Conservation (phyloP, 2,888 invertebrate genomes). For the Lasioglossum vierecki region DNA sequence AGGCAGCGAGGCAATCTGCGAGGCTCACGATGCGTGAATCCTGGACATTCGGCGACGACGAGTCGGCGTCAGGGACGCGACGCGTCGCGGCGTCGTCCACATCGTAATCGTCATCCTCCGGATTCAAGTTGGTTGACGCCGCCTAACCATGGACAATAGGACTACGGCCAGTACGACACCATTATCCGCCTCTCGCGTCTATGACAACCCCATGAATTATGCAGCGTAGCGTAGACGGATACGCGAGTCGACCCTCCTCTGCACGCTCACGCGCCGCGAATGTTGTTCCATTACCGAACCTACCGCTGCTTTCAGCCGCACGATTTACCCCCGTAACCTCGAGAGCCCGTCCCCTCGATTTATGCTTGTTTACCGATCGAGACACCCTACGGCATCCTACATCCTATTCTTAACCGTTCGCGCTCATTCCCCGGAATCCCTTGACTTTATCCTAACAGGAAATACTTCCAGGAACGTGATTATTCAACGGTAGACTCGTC, state of each 20-base stretch:
- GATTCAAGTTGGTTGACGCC: slow-evolving; percentile 73
- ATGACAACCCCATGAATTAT: slow-evolving; percentile 83
- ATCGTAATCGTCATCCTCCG: slow-evolving; percentile 71
- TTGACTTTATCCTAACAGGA: neutral
- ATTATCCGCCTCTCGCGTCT: slow-evolving; percentile 83
- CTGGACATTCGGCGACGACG: slow-evolving; percentile 68
- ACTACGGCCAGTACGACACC: slow-evolving; percentile 76
- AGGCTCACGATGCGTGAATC: slow-evolving; percentile 66
- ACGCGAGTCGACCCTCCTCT: slow-evolving; percentile 67
- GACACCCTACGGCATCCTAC: neutral
- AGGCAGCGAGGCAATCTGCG: slow-evolving; percentile 54
- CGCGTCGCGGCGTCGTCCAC: slow-evolving; percentile 55
- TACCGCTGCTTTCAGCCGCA: slow-evolving; percentile 67
- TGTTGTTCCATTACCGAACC: slow-evolving; percentile 74
- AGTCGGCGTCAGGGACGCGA: slow-evolving; percentile 23
- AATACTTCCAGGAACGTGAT: neutral
- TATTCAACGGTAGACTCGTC: neutral
- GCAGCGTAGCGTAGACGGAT: slow-evolving; percentile 83
- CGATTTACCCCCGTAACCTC: slow-evolving; percentile 50
- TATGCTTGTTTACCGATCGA: neutral
- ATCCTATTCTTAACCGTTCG: neutral
- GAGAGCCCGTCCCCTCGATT: slow-evolving; percentile 9
- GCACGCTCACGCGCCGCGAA: slow-evolving; percentile 46
- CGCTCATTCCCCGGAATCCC: neutral
- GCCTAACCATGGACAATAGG: slow-evolving; percentile 78